Evolutionary conservation across 2,888 invertebrate genomes (phyloP), one percentile per base, ranked within the genome.

Genomic region (Caenorhabditis sinica): DNA sequence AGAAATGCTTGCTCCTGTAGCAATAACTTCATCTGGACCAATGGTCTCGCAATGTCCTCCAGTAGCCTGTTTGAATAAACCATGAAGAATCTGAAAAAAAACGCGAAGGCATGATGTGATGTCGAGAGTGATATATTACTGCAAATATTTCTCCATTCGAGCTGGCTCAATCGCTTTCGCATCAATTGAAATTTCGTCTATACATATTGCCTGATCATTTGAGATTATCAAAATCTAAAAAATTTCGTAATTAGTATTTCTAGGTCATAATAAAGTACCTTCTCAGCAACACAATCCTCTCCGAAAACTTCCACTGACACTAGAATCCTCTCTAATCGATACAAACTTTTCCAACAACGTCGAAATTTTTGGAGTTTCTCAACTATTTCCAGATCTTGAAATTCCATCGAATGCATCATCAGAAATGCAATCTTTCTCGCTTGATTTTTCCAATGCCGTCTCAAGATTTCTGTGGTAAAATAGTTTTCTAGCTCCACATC

Each of bases 231-330:
- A 4, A 0, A 40, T 40, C 61, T 63, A 3, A 23, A 63, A 40
- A 63, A 63, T n/a, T 13, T 13, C 3, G 20, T 33, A 8, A 17
- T 33, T 28, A 30, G 20, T 4, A 3, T 25, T 13, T 45, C n/a
- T n/a, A n/a, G n/a, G n/a, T 65, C 43, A 30, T 17, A n/a, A 6
- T 25, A 9, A 15, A n/a, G 17, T 11, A 74, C 63, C 51, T 75
- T 65, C 6, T 75, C 43, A 17, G 28, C 33, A 1, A 66, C 43
- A 56, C 56, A 75, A 6, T 75, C 36, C 1, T 56, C 40, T n/a
- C 75, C 75, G 28, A 75, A 75, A n/a, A 75, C 8, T 40, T 66
- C 43, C 13, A 45, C 56, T 3, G 75, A 51, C 56, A 56, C 36
- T 25, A 65, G 75, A 56, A 75, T 28, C 23, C 43, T 23, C 17